These are phyloP conservation scores for Chrysomallon squamiferum DNA, from an alignment of 1,140 invertebrate species.

Conservation along the genomic window DNA sequence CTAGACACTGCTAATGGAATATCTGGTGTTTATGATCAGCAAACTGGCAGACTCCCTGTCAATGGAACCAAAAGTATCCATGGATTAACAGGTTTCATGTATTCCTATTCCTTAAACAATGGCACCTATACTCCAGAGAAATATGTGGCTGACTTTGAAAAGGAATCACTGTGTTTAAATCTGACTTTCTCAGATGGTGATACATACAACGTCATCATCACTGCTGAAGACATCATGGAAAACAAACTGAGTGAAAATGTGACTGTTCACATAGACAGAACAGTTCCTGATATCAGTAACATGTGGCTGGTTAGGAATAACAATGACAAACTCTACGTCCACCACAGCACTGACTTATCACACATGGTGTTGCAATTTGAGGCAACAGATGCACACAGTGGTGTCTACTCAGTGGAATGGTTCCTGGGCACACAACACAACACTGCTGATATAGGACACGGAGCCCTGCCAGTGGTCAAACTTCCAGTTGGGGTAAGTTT, in stretches of 20 bases:
- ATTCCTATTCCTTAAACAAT: background rate
- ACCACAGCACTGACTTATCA: slow-evolving; percentile 32
- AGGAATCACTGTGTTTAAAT: slow-evolving; percentile 13
- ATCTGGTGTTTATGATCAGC: slow-evolving; percentile 1
- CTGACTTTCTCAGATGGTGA: slow-evolving; percentile 25
- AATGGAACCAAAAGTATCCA: background rate
- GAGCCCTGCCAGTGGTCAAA: slow-evolving; percentile 10
- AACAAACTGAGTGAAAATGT: slow-evolving; percentile 23
- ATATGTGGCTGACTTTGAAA: slow-evolving; percentile 14
- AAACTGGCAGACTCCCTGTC: background rate
- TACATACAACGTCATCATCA: slow-evolving; percentile 22
- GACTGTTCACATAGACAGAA: slow-evolving; percentile 27
- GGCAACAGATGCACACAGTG: slow-evolving; percentile 30
- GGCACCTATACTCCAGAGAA: background rate
- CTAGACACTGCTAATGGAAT: background rate
- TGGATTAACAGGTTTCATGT: background rate
- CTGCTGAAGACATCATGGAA: slow-evolving; percentile 25
- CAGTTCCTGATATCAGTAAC: slow-evolving; percentile 24
- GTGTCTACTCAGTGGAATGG: slow-evolving; percentile 27
- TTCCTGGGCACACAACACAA: slow-evolving; percentile 16
- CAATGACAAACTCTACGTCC: slow-evolving; percentile 24
- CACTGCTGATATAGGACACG: slow-evolving; percentile 15
- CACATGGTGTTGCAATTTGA: slow-evolving; percentile 28
- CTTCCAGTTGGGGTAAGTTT: slow-evolving; percentile 8
- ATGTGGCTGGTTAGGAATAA: slow-evolving; percentile 25